Conservation (phyloP, 1,140 invertebrate species). For the Zaprionus lachaisei region DNA sequence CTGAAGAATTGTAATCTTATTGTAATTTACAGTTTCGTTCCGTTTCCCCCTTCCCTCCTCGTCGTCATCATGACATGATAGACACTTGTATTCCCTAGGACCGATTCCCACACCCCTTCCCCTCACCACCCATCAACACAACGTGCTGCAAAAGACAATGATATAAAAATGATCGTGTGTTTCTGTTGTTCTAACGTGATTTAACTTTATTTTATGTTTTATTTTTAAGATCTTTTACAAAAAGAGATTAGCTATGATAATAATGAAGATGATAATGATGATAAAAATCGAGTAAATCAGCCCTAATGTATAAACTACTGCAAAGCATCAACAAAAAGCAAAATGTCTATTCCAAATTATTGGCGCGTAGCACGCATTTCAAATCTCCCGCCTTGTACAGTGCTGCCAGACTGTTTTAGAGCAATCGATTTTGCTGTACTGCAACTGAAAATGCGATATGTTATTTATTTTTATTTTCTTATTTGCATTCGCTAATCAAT, state of each 20-base stretch:
- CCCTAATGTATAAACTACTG: not conserved
- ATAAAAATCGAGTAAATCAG: slow-evolving; percentile 5
- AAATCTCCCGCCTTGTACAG: not conserved
- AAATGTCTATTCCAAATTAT: not conserved
- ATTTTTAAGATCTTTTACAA: slow-evolving; percentile 13
- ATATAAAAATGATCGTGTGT: slow-evolving; percentile 20
- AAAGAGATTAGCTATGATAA: slow-evolving; percentile 5
- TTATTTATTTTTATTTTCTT: not conserved
- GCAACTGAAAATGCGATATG: not conserved
- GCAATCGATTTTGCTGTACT: not conserved
- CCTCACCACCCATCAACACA: not conserved
- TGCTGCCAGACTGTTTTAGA: not conserved
- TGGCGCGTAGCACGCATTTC: not conserved
- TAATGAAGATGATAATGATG: not conserved
- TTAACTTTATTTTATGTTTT: slow-evolving; percentile 19
- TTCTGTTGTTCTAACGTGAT: slow-evolving; percentile 15
- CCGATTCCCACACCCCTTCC: not conserved
- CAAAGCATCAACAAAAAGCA: not conserved
- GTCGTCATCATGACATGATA: not conserved
- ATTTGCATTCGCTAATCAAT: not conserved
- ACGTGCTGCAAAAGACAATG: slow-evolving; percentile 27
- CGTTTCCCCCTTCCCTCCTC: not conserved
- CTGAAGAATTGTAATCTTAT: not conserved
- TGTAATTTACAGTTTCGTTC: not conserved
- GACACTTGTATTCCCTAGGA: not conserved